phyloP scores from a whole-genome alignment of 2,888 invertebrate genomes.

The Lithophane semibrunnea region DNA sequence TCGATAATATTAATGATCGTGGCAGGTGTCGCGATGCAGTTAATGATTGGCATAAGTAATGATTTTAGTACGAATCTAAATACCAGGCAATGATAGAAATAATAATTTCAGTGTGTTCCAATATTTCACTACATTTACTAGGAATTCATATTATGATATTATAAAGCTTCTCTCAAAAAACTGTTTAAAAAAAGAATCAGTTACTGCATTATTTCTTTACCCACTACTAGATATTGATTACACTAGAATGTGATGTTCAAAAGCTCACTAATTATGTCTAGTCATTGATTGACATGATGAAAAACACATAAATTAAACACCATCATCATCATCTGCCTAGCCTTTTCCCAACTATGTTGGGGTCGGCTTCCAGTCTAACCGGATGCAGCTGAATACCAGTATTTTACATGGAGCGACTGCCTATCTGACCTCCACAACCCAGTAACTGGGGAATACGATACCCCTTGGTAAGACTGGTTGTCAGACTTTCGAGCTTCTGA shows the following conservation, averaged over 20 bases:
- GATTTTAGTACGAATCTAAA: conserved; percentile 3
- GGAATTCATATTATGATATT: background rate
- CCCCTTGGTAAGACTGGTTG: no score
- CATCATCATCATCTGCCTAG: no score
- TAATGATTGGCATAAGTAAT: background rate
- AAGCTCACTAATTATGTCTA: conserved; percentile 26
- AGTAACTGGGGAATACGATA: no score
- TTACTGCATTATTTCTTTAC: background rate
- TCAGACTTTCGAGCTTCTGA: no score
- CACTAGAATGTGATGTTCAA: conserved; percentile 16
- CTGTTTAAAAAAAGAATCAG: background rate
- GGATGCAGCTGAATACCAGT: no score
- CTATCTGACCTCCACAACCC: no score
- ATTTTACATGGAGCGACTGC: no score
- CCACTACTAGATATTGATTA: background rate
- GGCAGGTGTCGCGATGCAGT: conserved; percentile 28
- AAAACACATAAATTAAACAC: conserved; percentile 12
- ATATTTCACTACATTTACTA: no score
- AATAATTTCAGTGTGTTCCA: background rate
- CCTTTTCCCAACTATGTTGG: no score
- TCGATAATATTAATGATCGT: conserved; percentile 48
- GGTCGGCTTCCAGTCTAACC: no score
- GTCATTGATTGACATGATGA: conserved; percentile 42
- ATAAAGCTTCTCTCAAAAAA: background rate
- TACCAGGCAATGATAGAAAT: background rate